Evolutionary conservation across 2,113 vertebrate species (phyloP), one percentile per base, ranked within the genome.

Genomic region (Sialia sialis): DNA sequence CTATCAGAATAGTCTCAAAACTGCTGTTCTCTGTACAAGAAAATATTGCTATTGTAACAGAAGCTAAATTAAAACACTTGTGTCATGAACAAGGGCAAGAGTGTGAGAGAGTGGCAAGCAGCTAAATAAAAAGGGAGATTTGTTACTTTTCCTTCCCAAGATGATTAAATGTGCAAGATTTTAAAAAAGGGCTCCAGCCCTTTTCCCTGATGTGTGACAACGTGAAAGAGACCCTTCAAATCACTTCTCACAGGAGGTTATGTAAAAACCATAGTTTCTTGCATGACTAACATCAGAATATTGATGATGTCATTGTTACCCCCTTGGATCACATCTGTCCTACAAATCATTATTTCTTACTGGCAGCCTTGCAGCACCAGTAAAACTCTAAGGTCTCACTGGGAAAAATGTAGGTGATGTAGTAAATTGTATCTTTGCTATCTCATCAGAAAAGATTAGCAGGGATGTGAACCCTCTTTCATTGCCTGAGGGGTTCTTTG

Each of bases 31-130:
- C 92, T 80, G 59, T 63, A 86, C 18, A 81, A 81, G 72, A 87
- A 95, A 94, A 83, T 55, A 83, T 59, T 79, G 67, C 82, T 77
- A 74, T 85, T 95, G 84, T 91, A 90, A 94, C 48, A 85, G 63
- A 87, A 93, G 63, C 78, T 88, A 83, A 94, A 90, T 91, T 91
- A 93, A 87, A 96, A 84, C 44, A 39, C 75, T 91, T 55, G 17
- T 63, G 85, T 67, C 52, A 74, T 12, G 87, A 90, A 67, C 63
- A 44, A 83, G 79, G 84, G 81, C 89, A 93, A 54, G 54, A 77
- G 54, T 60, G 54, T 54, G 51, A 36, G 46, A 55, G 55, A 70
- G 59, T 41, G 36, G 75, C 70, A 89, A 94, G 90, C 85, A 21
- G 93, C 59, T 89, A 93, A 89, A 75, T 43, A 77, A 92, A 89